Evolutionary conservation across 1,140 invertebrate species (phyloP).

Genomic region (Lepidurus arcticus): DNA sequence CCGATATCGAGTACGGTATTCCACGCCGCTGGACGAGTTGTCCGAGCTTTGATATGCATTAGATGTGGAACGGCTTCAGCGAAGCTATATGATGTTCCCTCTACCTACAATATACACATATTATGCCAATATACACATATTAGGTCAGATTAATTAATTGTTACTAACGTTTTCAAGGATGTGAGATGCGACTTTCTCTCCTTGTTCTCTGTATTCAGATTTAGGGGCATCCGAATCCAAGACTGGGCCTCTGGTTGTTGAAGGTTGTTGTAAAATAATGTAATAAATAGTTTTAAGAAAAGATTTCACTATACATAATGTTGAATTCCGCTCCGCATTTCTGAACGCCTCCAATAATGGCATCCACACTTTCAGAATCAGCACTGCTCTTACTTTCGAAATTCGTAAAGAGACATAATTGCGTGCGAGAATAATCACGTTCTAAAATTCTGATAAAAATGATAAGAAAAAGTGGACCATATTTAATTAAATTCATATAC

Average conservation of each 20-base stretch:
- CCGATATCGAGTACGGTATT: conserved; percentile 49
- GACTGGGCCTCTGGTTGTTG: background rate
- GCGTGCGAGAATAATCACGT: background rate
- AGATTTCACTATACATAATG: background rate
- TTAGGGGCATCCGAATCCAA: background rate
- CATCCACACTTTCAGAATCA: background rate
- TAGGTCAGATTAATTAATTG: background rate
- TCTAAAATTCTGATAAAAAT: background rate
- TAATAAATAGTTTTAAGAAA: background rate
- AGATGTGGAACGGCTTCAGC: conserved; percentile 50
- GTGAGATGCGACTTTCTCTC: conserved; percentile 27
- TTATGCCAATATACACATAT: conserved; percentile 37
- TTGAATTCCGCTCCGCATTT: background rate
- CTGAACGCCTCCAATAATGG: conserved; percentile 1
- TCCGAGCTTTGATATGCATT: conserved; percentile 47
- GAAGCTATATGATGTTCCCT: conserved; percentile 40
- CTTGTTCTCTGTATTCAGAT: background rate
- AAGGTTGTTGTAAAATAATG: background rate
- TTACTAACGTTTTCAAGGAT: conserved; percentile 7
- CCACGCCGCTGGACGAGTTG: conserved; percentile 46
- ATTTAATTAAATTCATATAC: conserved; percentile 42
- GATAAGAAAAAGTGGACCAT: background rate
- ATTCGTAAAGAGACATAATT: conserved; percentile 21
- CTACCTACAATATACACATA: conserved; percentile 40
- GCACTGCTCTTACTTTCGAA: conserved; percentile 1